These are phyloP conservation scores for Triplophysa dalaica DNA, from an alignment of 2,113 vertebrate genomes.

Conservation along the genomic window DNA sequence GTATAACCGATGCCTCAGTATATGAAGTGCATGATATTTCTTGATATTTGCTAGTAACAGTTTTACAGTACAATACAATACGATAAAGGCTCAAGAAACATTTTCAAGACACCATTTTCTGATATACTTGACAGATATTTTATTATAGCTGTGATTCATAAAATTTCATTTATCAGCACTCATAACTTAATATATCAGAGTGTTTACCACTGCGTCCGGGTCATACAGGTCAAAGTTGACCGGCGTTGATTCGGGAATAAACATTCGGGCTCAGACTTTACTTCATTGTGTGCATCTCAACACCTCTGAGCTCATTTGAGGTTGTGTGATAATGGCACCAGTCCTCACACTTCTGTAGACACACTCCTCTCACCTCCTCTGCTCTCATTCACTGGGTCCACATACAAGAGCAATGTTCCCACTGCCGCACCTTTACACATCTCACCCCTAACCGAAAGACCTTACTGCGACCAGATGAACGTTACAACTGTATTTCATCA, in stretches of 20 bases:
- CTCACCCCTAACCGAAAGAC: slow-evolving; percentile 12
- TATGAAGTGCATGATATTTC: background rate
- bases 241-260: slow-evolving; percentile 45
- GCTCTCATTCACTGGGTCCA: slow-evolving; percentile 8
- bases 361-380: slow-evolving; percentile 46
- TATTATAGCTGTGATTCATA: no score
- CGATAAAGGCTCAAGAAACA: no score
- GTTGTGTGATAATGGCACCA: slow-evolving; percentile 45
- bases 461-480: slow-evolving; percentile 12
- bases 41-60: background rate
- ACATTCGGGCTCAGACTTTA: background rate
- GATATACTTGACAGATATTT: no score
- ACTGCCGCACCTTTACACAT: slow-evolving; percentile 33
- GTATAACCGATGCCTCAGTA: background rate
- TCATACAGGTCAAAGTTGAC: background rate
- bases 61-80: background rate
- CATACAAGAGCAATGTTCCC: slow-evolving; percentile 29
- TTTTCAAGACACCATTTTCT: no score
- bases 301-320: slow-evolving; percentile 33
- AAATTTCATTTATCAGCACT: background rate
- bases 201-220: slow-evolving; percentile 3
- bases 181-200: background rate
- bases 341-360: slow-evolving; percentile 46
- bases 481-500: background rate
- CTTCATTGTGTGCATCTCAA: slow-evolving; percentile 35